These are phyloP conservation scores for Chymomyza amoena DNA, from an alignment of 2,888 invertebrate genomes.

Conservation along the genomic window DNA sequence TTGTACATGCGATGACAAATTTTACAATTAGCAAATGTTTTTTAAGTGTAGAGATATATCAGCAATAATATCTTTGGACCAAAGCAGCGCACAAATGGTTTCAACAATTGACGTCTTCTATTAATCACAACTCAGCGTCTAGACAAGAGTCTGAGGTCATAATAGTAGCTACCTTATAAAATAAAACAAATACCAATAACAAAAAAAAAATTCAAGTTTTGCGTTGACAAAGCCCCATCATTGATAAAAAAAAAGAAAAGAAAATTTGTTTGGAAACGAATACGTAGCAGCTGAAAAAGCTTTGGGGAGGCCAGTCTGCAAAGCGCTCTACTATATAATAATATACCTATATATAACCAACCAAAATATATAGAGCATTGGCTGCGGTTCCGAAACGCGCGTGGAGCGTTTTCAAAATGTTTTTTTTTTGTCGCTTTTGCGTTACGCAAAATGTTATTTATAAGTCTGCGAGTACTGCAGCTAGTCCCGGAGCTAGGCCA, in stretches of 20 bases:
- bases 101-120: conserved; percentile 52
- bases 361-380: conserved; percentile 41
- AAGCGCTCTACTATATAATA: conserved; percentile 15
- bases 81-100: conserved; percentile 40
- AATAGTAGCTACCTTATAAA: conserved; percentile 3
- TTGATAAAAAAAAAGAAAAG: conserved; percentile 42
- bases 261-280: conserved; percentile 28
- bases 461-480: conserved; percentile 44
- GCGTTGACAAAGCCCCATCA: conserved; percentile 23
- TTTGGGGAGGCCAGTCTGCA: conserved; percentile 62
- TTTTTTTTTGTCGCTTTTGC: conserved; percentile 45
- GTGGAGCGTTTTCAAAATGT: conserved; percentile 33
- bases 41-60: not conserved
- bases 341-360: conserved; percentile 14
- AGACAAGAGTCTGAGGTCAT: conserved; percentile 67
- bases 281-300: conserved; percentile 24
- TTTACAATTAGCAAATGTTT: not conserved
- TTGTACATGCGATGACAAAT: too few relatives aligned
- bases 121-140: conserved; percentile 60
- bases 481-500: conserved; percentile 60
- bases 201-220: conserved; percentile 1
- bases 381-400: conserved; percentile 15
- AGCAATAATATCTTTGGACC: conserved; percentile 12
- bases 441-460: conserved; percentile 78
- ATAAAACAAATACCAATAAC: not conserved